phyloP scores from a whole-genome alignment of 2,888 invertebrate genomes.

The Pristionchus arcanus region DNA sequence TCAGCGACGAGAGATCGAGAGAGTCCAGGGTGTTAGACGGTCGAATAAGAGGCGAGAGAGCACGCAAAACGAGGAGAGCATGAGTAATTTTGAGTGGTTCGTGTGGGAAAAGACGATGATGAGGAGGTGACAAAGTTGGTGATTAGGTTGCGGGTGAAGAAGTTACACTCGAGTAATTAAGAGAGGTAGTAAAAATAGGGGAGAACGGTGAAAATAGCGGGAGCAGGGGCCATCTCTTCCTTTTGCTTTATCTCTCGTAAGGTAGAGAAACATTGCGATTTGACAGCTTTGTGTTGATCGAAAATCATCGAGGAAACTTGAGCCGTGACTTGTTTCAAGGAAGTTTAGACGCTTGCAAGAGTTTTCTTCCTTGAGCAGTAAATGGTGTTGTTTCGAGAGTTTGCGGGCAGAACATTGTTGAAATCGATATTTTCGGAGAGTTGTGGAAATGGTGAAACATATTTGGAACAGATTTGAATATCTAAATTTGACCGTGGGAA shows the following conservation, averaged over 20 bases:
- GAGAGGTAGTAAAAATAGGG: too few species aligned
- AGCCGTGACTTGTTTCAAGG: neutral
- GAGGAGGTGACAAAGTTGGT: slow-evolving; percentile 43
- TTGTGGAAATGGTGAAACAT: too few species aligned
- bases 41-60: neutral
- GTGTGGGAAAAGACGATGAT: neutral
- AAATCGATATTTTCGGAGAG: too few species aligned
- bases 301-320: neutral
- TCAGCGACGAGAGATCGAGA: neutral
- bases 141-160: neutral
- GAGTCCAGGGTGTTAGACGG: neutral
- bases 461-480: too few species aligned
- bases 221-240: too few species aligned
- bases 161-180: too few species aligned
- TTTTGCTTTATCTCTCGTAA: too few species aligned
- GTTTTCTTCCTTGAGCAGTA: too few species aligned
- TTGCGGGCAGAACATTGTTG: too few species aligned
- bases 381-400: too few species aligned
- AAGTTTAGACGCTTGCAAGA: neutral
- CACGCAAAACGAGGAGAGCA: neutral
- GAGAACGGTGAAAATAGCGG: too few species aligned
- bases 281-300: neutral
- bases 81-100: neutral
- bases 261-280: neutral
- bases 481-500: too few species aligned